Percentiles rank a stretch among this genome's conserved stretches.
Evolutionary conservation across 2,797 vertebrate species (phyloP).

Genomic region (Chrysocyon brachyurus): DNA sequence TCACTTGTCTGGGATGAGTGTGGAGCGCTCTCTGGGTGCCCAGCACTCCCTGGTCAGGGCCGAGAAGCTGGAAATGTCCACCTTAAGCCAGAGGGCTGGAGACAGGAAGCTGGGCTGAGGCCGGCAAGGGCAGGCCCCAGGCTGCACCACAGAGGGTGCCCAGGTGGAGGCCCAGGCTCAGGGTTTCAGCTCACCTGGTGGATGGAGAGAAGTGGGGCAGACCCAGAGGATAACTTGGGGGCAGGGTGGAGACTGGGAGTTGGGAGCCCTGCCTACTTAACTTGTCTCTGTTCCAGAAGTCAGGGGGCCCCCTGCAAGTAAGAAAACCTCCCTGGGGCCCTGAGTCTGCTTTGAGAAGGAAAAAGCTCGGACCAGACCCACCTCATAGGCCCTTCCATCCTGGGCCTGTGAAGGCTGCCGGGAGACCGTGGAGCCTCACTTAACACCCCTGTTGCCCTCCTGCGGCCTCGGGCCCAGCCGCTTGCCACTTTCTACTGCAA

Average conservation of each 20-base stretch:
- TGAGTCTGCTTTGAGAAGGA: not conserved
- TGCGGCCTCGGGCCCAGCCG: accelerated
- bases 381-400: not conserved
- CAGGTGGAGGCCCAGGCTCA: not conserved
- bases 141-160: too few relatives aligned
- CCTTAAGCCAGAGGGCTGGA: not conserved
- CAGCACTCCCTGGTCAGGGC: too few relatives aligned
- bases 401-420: not conserved
- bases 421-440: not conserved
- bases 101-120: not conserved
- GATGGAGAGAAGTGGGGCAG: not conserved
- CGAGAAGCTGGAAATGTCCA: too few relatives aligned
- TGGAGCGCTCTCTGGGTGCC: not conserved
- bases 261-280: not conserved
- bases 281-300: not conserved
- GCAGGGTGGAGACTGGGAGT: not conserved
- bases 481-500: accelerated
- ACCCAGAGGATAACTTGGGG: not conserved
- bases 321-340: not conserved
- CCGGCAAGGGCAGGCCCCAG: accelerated
- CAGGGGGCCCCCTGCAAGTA: not conserved
- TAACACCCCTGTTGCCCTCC: not conserved
- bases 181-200: not conserved
- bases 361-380: not conserved
- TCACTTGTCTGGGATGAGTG: not conserved